Conservation (phyloP, 2,888 invertebrate species). For the Helobdella robusta region DNA sequence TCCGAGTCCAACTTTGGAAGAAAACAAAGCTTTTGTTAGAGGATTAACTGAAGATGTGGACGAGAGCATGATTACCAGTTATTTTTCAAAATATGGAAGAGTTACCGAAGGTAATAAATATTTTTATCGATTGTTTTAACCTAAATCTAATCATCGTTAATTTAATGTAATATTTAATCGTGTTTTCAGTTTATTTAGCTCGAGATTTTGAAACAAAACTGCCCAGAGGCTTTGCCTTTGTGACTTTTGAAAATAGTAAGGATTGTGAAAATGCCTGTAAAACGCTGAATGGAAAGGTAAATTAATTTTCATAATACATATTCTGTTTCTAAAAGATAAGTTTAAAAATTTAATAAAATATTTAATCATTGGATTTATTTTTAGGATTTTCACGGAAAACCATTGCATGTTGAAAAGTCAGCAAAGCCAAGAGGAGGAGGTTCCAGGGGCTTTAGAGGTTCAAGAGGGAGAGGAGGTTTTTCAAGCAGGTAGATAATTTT, state of each 20-base stretch:
- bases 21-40: slow-evolving; percentile 19
- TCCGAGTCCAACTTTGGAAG: slow-evolving; percentile 15
- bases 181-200: slow-evolving; percentile 12
- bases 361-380: background rate
- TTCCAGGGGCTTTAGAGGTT: slow-evolving; percentile 8
- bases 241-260: slow-evolving; percentile 18
- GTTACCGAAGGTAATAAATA: slow-evolving; percentile 20
- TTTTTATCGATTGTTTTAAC: background rate
- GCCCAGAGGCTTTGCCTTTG: slow-evolving; percentile 23
- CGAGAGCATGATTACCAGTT: slow-evolving; percentile 16
- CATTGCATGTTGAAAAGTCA: slow-evolving; percentile 20
- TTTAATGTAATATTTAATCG: too few species aligned
- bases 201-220: slow-evolving; percentile 21
- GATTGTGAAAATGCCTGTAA: slow-evolving; percentile 24
- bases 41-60: slow-evolving; percentile 20
- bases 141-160: too few species aligned
- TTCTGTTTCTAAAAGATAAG: background rate
- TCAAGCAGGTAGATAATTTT: background rate
- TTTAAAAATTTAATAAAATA: background rate
- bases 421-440: slow-evolving; percentile 11
- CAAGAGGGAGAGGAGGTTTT: slow-evolving; percentile 16
- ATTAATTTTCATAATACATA: too few species aligned
- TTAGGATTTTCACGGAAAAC: slow-evolving; percentile 21
- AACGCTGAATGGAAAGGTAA: slow-evolving; percentile 18
- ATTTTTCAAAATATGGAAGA: slow-evolving; percentile 19